Base-by-base conservation (phyloP, 1,140 invertebrate genomes). In the Eubasilissa regina region DNA sequence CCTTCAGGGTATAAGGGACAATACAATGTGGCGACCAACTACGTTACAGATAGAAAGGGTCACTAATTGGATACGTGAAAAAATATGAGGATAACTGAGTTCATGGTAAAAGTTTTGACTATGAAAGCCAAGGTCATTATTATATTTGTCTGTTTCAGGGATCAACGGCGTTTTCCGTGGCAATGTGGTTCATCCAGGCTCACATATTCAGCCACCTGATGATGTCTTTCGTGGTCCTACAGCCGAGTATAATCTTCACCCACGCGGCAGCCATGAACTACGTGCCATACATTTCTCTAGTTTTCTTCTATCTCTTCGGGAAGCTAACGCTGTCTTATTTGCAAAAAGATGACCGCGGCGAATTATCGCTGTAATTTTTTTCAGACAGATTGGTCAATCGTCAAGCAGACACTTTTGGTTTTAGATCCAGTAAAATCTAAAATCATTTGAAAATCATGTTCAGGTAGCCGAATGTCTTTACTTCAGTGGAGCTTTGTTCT, bases 181-280 rank as follows among this genome's bases (percentile, higher is more conserved):
- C 17, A 47, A 72, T 72, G 68, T 72, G 68, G 68, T 13, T 25
- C 17, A 72, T 51, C 17, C 68, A 72, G 45, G 68, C 68, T n/a
- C 68, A 72, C 17, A 72, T 72, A 8, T 72, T 72, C 13, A 51
- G 68, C 25, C 68, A 72, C 68, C 15, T 72, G 47, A 72, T 72
- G 68, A 53, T 72, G 17, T 72, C 68, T 11, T 53, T 53, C 45
- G 15, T 72, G 7, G 17, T 72, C 9, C 48, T 72, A 1, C 17
- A 72, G 48, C 68, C 68, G 11, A 72, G n/a, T 43, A 11, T 25
- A 0, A 51, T 72, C 7, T 25, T 72, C 3, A 47, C 15, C 19
- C 68, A 72, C 47, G 44, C 68, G 6, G 45, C 68, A 4, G 68
- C 45, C 3, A 72, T 72, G 68, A 48, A 72, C 68, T 72, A 51